Base-by-base conservation (phyloP, 2,888 invertebrate species). In the Cheilosia pagana region DNA sequence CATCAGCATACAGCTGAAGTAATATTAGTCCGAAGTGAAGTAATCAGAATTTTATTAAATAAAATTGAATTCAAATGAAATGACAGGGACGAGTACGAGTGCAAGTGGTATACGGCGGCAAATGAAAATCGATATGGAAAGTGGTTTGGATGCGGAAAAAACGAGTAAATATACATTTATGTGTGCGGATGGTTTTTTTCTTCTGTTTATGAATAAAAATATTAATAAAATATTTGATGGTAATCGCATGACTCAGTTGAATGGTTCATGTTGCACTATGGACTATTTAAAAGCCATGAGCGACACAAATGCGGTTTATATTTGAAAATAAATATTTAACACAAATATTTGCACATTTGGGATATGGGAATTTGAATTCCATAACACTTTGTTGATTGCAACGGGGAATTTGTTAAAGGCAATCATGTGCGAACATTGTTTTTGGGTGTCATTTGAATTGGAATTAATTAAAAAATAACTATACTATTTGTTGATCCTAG, bases 31-130 rank as follows among this genome's bases (percentile, higher is more conserved):
- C 62, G 57, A 79, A 74, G 59, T 71, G 68, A 70, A 79, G 83
- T 74, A 79, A 79, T 79, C 79, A 79, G 79, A 79, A 83, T 74
- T 79, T 79, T 79, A 74, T 83, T 79, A 83, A 83, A 83, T 53
- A 65, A 83, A 83, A 75, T 75, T 65, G 67, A 83, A 70, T 75
- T 83, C 62, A 68, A 55, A 74, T 75, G 62, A 74, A 55, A 72
- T 74, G 62, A 75, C 63, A 75, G 12, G 35, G 35, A 35, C 35
- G 28, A 79, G 50, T 55, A n/a, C n/a, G n/a, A n/a, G 63, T 43
- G 39, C 65, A 21, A 31, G 12, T 8, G 14, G 10, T 25, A 10
- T 23, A 23, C 1, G 6, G 28, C 16, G 16, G 55, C 31, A 16
- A 57, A 43, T 57, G 25, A 57, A 67, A 76, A 77, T 77, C 70